Percentiles rank a stretch among this genome's conserved stretches.
Conservation (phyloP, 2,113 vertebrate species). For the Lepus europaeus region DNA sequence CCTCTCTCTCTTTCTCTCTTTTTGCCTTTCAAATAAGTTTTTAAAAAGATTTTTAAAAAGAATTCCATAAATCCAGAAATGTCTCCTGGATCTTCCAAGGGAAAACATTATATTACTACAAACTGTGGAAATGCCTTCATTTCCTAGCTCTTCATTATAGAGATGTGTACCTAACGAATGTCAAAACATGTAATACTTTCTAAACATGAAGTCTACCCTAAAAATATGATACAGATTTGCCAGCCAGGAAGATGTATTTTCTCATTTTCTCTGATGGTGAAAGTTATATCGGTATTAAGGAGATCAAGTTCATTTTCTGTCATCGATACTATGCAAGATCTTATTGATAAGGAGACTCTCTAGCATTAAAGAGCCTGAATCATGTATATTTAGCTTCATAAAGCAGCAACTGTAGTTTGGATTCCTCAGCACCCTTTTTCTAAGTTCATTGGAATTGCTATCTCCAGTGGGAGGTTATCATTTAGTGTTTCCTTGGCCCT, state of each 20-base stretch:
- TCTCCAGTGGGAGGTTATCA: not conserved
- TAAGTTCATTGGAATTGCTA: not conserved
- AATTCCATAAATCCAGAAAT: not conserved
- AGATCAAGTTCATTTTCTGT: conserved; percentile 9
- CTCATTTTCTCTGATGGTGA: not conserved
- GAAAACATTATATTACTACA: not conserved
- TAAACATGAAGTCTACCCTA: not conserved
- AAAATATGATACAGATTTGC: not conserved
- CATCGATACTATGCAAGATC: not conserved
- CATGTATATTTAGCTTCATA: not conserved
- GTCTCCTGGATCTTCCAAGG: not conserved
- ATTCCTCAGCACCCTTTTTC: not conserved
- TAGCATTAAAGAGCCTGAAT: conserved; percentile 11
- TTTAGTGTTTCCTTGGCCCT: not conserved
- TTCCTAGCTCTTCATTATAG: not conserved
- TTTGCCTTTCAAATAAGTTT: no score
- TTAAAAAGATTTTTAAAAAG: no score
- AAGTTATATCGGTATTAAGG: not conserved
- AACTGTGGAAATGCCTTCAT: not conserved
- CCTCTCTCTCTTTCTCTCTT: no score
- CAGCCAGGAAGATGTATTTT: not conserved
- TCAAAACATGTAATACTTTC: not conserved
- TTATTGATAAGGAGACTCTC: not conserved
- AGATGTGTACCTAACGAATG: not conserved
- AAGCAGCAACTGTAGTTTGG: not conserved